phyloP scores from a whole-genome alignment of 2,797 vertebrate species.

The Hafferia zeledoni region DNA sequence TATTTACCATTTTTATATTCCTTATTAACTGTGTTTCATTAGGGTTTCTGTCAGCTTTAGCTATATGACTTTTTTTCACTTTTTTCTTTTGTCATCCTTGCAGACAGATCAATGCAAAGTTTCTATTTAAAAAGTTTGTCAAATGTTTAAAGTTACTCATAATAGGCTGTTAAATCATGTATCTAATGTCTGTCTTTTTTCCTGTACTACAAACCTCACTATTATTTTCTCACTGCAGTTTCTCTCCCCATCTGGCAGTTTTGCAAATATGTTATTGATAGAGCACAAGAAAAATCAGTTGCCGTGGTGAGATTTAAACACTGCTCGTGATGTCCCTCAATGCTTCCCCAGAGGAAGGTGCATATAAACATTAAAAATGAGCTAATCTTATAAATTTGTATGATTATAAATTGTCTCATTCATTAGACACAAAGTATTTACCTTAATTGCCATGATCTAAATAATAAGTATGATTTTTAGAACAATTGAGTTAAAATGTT shows the following conservation, averaged over 20 bases:
- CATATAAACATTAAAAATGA: conserved; percentile 42
- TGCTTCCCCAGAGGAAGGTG: conserved; percentile 25
- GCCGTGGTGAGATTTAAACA: conserved; percentile 63
- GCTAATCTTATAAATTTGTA: not conserved
- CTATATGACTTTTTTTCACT: not conserved
- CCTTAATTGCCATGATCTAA: not conserved
- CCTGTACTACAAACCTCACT: conserved; percentile 46
- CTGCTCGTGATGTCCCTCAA: conserved; percentile 17
- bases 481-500: not conserved
- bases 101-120: conserved; percentile 40
- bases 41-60: conserved; percentile 59
- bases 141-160: conserved; percentile 57
- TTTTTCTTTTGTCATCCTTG: conserved; percentile 48
- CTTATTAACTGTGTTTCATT: conserved; percentile 71
- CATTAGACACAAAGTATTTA: conserved; percentile 18
- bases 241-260: conserved; percentile 61
- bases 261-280: conserved; percentile 68
- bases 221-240: conserved; percentile 64
- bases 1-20: conserved; percentile 68
- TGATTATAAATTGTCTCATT: not conserved
- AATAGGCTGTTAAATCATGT: conserved; percentile 47
- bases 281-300: conserved; percentile 66
- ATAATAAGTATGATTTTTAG: not conserved
- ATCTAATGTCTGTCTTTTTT: conserved; percentile 50
- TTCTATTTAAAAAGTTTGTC: conserved; percentile 64